Evolutionary conservation across 2,888 invertebrate genomes (phyloP).

Genomic region (Creontiades dilutus): DNA sequence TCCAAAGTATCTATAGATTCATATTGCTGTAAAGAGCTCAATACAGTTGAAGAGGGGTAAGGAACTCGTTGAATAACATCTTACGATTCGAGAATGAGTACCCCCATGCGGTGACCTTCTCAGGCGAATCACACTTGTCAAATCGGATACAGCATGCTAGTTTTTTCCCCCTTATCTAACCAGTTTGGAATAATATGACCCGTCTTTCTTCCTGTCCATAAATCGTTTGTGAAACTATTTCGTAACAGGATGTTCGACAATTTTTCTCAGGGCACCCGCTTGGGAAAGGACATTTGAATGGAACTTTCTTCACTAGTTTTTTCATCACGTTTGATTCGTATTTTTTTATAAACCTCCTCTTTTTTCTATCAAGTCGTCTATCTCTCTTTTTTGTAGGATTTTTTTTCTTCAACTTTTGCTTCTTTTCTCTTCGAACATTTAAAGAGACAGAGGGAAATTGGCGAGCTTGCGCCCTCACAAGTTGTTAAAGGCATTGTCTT

Average conservation of each 20-base stretch:
- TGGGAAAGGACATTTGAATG: constrained; percentile 9
- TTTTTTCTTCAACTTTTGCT: background rate
- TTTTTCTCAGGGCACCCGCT: constrained; percentile 22
- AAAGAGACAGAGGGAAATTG: background rate
- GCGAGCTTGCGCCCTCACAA: background rate
- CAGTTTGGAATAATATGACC: background rate
- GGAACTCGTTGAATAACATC: background rate
- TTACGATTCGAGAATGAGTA: background rate
- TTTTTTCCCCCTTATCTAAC: background rate
- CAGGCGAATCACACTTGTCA: constrained; percentile 36
- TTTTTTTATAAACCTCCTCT: background rate
- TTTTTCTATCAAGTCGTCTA: background rate
- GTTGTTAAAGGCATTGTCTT: too few species aligned
- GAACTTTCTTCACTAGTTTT: constrained; percentile 10
- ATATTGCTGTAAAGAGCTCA: too few species aligned
- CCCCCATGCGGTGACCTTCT: constrained; percentile 9
- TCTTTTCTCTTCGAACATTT: background rate
- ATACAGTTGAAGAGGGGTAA: background rate
- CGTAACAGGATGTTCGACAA: constrained; percentile 12
- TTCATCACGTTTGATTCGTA: background rate
- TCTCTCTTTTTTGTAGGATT: background rate
- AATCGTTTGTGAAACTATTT: background rate
- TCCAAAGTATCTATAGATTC: too few species aligned
- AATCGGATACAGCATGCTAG: background rate
- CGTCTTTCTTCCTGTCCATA: background rate